A percentile compares a stretch with the other conserved stretches of the same genome.
Evolutionary conservation across 1,140 invertebrate genomes (phyloP).

Genomic region (Meloidogyne exigua): DNA sequence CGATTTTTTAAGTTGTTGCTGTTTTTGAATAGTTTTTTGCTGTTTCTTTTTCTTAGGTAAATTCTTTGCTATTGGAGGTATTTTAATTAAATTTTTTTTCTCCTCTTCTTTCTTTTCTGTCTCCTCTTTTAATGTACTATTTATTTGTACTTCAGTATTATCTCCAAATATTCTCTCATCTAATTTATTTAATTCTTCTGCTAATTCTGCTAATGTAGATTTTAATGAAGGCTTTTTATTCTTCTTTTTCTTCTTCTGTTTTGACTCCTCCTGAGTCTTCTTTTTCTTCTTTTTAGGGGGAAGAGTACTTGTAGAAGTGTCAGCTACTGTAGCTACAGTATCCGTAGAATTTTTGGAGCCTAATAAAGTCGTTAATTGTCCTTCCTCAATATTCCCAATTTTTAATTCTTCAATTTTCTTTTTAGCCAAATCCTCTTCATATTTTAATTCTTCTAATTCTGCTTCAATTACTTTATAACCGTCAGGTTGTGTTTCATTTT

Average conservation of each 20-base stretch:
- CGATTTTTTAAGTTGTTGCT: not conserved
- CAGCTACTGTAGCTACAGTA: not conserved
- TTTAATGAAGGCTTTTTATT: not conserved
- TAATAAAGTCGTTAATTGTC: too few species aligned
- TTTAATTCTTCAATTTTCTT: not conserved
- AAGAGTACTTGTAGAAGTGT: not conserved
- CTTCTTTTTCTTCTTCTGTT: not conserved
- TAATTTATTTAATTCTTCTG: slow-evolving; percentile 17
- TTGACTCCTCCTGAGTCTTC: not conserved
- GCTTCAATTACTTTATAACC: not conserved
- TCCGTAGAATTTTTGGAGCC: not conserved
- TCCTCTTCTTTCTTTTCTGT: slow-evolving; percentile 19
- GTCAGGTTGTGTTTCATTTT: not conserved
- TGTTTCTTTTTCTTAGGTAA: not conserved
- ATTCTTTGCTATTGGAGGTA: not conserved
- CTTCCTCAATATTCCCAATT: not conserved
- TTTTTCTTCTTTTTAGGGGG: not conserved
- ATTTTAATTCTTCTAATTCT: slow-evolving; percentile 1
- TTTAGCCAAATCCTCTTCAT: not conserved
- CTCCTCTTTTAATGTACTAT: slow-evolving; percentile 7
- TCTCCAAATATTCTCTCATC: slow-evolving; percentile 7
- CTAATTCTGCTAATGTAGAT: slow-evolving; percentile 18
- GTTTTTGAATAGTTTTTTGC: not conserved
- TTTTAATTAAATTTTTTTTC: slow-evolving; percentile 6
- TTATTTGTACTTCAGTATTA: slow-evolving; percentile 4